Base-by-base conservation (phyloP, 2,888 invertebrate genomes). In the Ormia ochracea region DNA sequence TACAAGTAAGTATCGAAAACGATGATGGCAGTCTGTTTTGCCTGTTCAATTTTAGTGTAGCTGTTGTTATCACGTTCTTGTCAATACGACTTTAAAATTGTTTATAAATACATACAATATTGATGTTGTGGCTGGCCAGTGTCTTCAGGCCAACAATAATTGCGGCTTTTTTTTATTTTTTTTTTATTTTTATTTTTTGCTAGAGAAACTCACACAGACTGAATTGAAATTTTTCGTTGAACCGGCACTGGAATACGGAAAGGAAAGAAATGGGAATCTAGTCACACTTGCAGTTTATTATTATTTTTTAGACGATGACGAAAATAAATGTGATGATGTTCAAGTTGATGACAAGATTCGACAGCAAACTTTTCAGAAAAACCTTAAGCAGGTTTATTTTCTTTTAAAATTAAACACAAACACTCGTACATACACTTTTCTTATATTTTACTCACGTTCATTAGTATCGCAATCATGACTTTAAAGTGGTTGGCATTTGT, bases 111-210 rank as follows among this genome's bases (percentile, higher is more conserved):
- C n/a, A n/a, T 21, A 43, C 26, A 43, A 26, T 50, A 41, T 48
- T 69, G 41, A 58, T 65, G 63, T 59, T 54, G 28, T 61, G 41
- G 65, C 59, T 61, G 41, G 65, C 59, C 75, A 68, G 50, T 58
- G 63, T 68, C 76, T 76, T 68, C 17, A 76, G 68, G 80, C 76
- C 80, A 80, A 76, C 68, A 80, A 76, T 80, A 76, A 76, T 73
- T 68, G 76, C 68, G 14, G 63, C 43, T 52, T 54, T n/a, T 50
- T 9, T 70, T n/a, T n/a, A n/a, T n/a, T n/a, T n/a, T n/a, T n/a
- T n/a, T n/a, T n/a, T n/a, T n/a, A n/a, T n/a, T n/a, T n/a, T n/a
- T n/a, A n/a, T n/a, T n/a, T 33, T 17, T 7, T 43, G 26, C 17
- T 14, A 17, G 31, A 4, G 48, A 58, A 38, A 36, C 63, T 19